Evolutionary conservation across 2,888 invertebrate genomes (phyloP), one percentile per base, ranked within the genome.

Genomic region (Drosophila neonasuta): DNA sequence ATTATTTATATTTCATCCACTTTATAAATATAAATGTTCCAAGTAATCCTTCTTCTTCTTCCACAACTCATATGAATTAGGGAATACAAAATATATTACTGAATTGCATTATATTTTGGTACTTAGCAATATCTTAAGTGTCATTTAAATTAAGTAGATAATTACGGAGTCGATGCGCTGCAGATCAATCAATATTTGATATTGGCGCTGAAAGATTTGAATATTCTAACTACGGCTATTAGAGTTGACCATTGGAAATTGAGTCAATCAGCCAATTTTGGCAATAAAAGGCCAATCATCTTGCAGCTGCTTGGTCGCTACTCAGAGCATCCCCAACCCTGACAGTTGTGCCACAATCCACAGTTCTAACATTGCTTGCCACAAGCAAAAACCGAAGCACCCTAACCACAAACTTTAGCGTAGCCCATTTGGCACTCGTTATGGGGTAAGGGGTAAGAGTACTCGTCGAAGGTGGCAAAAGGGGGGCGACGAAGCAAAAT

Each of bases 271-370:
- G 68, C 55, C 71, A 68, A 68, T 66, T 62, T 63, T 54, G 68
- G 79, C 81, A 86, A 80, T 80, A 84, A 81, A 79, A 84, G 71
- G 77, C 87, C 77, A 82, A 86, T 82, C 77, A 81, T 82, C 81
- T 86, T 86, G 65, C 58, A 58, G 48, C 15, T 68, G 72, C 68
- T 60, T 80, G 68, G 65, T 49, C 49, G 54, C 56, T 50, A 41
- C 60, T 48, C 39, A 41, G 48, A 36, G 24, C 61, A 11, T 34
- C 20, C 48, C n/a, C 13, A 5, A 2, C 11, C 3, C 36, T 5
- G 5, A n/a, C n/a, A n/a, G 17, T 2, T 17, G 24, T 41, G 6
- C 17, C 49, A 24, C 20, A 36, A 56, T 45, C 36, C 56, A 54
- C 4, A 55, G 60, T 56, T 65, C 11, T 54, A 66, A 72, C 7